A percentile compares a stretch with the other conserved stretches of the same genome.
These are phyloP conservation scores for Lindbergichthys nudifrons DNA, from an alignment of 2,797 vertebrate species.

Conservation along the genomic window DNA sequence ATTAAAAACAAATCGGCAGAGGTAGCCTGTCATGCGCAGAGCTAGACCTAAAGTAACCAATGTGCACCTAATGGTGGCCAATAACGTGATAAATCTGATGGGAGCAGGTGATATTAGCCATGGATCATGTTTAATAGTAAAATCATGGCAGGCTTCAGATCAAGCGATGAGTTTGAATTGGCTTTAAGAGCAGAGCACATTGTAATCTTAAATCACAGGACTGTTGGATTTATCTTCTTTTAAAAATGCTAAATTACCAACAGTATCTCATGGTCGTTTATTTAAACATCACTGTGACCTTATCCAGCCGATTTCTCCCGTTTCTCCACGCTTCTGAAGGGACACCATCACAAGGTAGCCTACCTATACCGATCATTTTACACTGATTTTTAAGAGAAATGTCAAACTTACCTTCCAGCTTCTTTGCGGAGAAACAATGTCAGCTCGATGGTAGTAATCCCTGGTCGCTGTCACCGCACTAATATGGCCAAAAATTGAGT, in stretches of 20 bases:
- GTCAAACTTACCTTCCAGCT: conserved; percentile 67
- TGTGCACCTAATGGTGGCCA: conserved; percentile 31
- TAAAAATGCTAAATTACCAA: background rate
- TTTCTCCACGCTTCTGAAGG: conserved; percentile 6
- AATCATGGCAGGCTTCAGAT: background rate
- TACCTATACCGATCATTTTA: background rate
- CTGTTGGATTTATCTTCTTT: background rate
- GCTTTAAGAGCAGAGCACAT: background rate
- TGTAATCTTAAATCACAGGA: background rate
- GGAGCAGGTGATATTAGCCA: background rate
- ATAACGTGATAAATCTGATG: background rate
- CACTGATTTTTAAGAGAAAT: background rate
- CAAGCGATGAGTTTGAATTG: conserved; percentile 10
- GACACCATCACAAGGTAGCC: conserved; percentile 38
- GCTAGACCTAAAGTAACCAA: conserved; percentile 35
- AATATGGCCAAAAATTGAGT: background rate
- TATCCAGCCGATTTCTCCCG: background rate
- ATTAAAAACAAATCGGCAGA: too few relatives aligned
- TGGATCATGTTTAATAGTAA: background rate
- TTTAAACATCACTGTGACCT: too few relatives aligned
- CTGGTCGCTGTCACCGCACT: conserved; percentile 57
- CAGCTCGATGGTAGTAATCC: conserved; percentile 72
- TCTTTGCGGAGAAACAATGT: conserved; percentile 61
- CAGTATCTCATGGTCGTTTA: background rate
- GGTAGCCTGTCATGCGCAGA: conserved; percentile 43